phyloP scores from a whole-genome alignment of 1,140 invertebrate species.

The Theocolax elegans region DNA sequence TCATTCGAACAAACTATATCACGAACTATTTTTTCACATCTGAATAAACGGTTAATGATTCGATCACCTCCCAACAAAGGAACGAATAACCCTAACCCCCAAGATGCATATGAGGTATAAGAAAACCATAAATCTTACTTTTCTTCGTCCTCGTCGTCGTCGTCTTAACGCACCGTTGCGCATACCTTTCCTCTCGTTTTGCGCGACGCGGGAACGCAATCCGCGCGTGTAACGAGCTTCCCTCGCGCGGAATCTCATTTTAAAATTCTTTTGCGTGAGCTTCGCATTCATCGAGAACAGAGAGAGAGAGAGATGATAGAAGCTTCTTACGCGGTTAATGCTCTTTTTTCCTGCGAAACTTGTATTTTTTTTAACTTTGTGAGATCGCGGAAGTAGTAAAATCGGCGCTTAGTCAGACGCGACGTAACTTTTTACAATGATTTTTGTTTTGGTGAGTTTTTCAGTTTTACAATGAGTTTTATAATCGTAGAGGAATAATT shows the following conservation, averaged over 20 bases:
- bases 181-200: conserved; percentile 35
- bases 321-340: background rate
- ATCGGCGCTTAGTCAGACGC: too few species aligned
- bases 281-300: conserved; percentile 5
- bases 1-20: too few species aligned
- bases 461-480: too few species aligned
- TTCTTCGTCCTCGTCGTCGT: conserved; percentile 1
- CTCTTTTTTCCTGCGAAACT: background rate
- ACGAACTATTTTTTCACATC: too few species aligned
- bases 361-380: too few species aligned
- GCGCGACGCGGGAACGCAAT: conserved; percentile 45
- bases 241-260: conserved; percentile 38
- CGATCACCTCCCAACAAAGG: conserved; percentile 7
- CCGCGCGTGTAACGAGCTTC: conserved; percentile 51
- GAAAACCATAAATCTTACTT: conserved; percentile 26
- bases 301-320: background rate
- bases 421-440: too few species aligned
- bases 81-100: background rate
- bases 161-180: conserved; percentile 37
- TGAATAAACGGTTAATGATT: conserved; percentile 27
- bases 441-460: too few species aligned
- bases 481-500: too few species aligned
- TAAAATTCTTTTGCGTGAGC: conserved; percentile 35
- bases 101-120: too few species aligned
- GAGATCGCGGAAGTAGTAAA: too few species aligned